These are phyloP conservation scores for Physocephala rufipes DNA, from an alignment of 2,888 invertebrate species.

Conservation along the genomic window DNA sequence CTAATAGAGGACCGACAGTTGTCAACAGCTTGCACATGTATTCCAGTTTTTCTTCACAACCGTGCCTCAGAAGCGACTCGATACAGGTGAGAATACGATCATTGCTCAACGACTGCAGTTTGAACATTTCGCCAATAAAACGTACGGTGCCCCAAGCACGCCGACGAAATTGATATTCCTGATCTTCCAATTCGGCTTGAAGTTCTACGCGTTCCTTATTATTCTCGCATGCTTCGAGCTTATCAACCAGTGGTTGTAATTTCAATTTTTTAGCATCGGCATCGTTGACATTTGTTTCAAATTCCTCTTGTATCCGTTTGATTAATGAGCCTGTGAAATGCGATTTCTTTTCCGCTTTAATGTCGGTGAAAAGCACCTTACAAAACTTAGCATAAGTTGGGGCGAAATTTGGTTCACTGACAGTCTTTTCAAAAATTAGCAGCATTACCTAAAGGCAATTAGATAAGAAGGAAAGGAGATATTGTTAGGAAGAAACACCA, in stretches of 20 bases:
- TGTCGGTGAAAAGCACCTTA: conserved; percentile 60
- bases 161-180: conserved; percentile 62
- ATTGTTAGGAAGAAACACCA: neutral
- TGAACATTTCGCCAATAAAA: conserved; percentile 62
- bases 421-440: conserved; percentile 62
- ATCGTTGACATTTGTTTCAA: conserved; percentile 62
- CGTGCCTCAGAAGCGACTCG: conserved; percentile 56
- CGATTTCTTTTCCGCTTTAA: conserved; percentile 56
- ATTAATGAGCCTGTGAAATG: conserved; percentile 55
- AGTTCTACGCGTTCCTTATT: conserved; percentile 54
- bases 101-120: conserved; percentile 55
- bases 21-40: conserved; percentile 62
- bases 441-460: conserved; percentile 56
- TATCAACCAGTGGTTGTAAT: conserved; percentile 56
- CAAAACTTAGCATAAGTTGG: conserved; percentile 63
- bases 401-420: conserved; percentile 62
- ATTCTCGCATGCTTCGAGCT: conserved; percentile 52
- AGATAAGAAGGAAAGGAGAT: conserved; percentile 2
- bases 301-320: conserved; percentile 58
- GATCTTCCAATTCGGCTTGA: conserved; percentile 60
- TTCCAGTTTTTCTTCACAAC: conserved; percentile 61
- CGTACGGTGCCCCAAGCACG: conserved; percentile 64
- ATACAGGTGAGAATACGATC: conserved; percentile 58
- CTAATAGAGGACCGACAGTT: conserved; percentile 59
- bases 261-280: conserved; percentile 60